Conservation (phyloP, 2,888 invertebrate species). For the Lasioglossum pauxillum region DNA sequence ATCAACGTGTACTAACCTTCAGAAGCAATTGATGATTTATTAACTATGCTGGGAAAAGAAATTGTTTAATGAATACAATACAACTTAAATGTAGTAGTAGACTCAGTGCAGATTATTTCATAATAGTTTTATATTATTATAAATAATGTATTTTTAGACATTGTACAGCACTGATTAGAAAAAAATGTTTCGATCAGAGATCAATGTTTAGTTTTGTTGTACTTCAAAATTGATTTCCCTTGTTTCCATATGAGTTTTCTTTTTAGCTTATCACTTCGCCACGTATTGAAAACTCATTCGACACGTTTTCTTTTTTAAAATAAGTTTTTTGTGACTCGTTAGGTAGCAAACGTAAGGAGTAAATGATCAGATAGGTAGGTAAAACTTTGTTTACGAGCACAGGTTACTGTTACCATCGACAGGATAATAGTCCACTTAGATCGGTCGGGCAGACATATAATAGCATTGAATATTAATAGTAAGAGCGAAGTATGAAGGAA, state of each 20-base stretch:
- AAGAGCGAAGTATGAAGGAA: conserved; percentile 67
- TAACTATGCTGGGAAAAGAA: neutral
- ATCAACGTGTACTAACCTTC: neutral
- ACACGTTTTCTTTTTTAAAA: conserved; percentile 19
- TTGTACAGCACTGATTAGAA: conserved; percentile 58
- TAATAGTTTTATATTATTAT: neutral
- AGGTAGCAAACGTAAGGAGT: conserved; percentile 43
- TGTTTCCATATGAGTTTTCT: conserved; percentile 34
- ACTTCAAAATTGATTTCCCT: conserved; percentile 7
- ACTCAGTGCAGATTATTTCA: neutral
- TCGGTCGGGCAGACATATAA: conserved; percentile 47
- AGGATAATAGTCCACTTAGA: conserved; percentile 52
- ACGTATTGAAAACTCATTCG: conserved; percentile 12
- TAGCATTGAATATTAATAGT: conserved; percentile 72
- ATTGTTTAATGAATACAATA: neutral
- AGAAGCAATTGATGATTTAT: neutral
- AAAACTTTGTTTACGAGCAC: conserved; percentile 32
- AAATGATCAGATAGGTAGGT: conserved; percentile 47
- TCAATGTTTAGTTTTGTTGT: conserved; percentile 2
- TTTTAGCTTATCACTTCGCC: conserved; percentile 24
- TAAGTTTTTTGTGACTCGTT: conserved; percentile 47
- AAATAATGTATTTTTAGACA: neutral
- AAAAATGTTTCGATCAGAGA: conserved; percentile 13
- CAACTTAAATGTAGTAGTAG: neutral
- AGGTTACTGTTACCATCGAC: conserved; percentile 13